Evolutionary conservation across 1,140 invertebrate genomes (phyloP), one percentile per base, ranked within the genome.

Genomic region (Anoplophora glabripennis): DNA sequence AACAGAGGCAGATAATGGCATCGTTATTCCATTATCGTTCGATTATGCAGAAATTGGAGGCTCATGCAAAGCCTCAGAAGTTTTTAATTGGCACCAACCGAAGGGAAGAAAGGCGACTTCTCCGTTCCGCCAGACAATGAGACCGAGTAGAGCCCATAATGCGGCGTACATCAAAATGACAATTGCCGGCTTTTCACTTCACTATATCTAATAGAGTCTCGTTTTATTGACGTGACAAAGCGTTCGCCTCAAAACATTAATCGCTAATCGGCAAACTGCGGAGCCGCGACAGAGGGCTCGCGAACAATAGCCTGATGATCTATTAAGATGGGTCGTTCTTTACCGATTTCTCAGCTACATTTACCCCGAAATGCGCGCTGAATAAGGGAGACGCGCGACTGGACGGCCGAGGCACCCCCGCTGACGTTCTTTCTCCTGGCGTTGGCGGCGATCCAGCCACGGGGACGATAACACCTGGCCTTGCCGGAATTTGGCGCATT

Each of bases 271-370:
- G 68, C 38, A 62, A 53, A 5, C 21, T 28, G 21, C 21, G 21
- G 21, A 28, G 21, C 21, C 21, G 40, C 62, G 61, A 61, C 63
- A 55, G 59, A 59, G 60, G 21, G 21, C 21, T 28, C 21, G 21
- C 60, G 69, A 70, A 72, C 67, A 72, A 74, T 71, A 62, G 67
- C 60, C 54, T 53, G 51, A 59, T 72, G 70, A 70, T 72, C 70
- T 67, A 72, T 73, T 72, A 74, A 73, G 71, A 72, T 73, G 62
- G 70, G 63, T 68, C 71, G 71, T 74, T 72, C 70, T 73, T 74
- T 65, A 74, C 71, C 72, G 67, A 74, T 74, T 74, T 74, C 70
- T 72, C 71, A 74, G 72, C 72, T 74, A 74, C 72, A 74, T 74
- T 74, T 74, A 74, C 69, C 59, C 63, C 61, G 70, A 28, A 73